phyloP scores from a whole-genome alignment of 2,113 vertebrate genomes.

The Sakesphorus luctuosus region DNA sequence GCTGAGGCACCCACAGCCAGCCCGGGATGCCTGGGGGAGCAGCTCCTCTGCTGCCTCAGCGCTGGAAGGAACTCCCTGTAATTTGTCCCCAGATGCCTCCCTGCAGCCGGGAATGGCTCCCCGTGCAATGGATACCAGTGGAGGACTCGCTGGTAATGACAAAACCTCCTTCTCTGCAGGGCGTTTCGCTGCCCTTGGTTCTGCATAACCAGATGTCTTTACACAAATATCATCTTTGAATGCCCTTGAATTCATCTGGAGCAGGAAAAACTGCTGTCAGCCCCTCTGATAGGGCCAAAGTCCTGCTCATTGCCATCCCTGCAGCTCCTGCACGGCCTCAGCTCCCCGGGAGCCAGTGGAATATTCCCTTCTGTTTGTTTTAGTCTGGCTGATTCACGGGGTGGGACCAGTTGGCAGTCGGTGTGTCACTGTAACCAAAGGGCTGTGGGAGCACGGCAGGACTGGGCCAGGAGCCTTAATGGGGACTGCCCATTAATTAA shows the following conservation, averaged over 20 bases:
- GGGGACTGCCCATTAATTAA: background rate
- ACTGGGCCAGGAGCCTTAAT: background rate
- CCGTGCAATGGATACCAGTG: background rate
- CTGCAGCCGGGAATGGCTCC: background rate
- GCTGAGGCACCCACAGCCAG: no score
- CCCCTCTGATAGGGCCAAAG: background rate
- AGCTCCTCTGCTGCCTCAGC: background rate
- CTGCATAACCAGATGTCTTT: conserved; percentile 34
- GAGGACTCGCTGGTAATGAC: background rate
- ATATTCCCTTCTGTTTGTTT: background rate
- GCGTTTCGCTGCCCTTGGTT: background rate
- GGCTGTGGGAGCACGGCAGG: background rate
- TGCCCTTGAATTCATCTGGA: background rate
- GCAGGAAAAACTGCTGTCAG: conserved; percentile 33
- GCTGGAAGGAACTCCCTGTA: background rate
- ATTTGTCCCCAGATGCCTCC: conserved; percentile 15
- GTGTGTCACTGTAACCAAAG: background rate
- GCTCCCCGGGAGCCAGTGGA: background rate
- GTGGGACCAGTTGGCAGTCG: background rate
- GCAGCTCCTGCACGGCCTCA: background rate
- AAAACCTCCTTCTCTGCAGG: background rate
- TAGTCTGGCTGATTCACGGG: conserved; percentile 21
- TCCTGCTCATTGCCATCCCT: background rate
- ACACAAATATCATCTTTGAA: conserved; percentile 30
- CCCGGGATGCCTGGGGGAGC: no score